phyloP scores from a whole-genome alignment of 92 coral and sea anemone genomes.

The Nematostella vectensis region DNA sequence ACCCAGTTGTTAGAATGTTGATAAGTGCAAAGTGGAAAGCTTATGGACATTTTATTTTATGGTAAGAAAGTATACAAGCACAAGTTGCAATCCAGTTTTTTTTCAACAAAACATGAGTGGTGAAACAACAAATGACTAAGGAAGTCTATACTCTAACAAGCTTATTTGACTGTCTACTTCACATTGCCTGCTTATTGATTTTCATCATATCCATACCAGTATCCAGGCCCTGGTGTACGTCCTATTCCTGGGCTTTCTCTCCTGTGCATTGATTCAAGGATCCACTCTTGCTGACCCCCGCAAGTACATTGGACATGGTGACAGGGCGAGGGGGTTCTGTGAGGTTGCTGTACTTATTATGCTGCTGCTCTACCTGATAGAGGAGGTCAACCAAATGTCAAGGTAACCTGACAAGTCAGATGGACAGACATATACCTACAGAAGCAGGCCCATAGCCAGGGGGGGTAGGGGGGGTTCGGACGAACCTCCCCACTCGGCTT shows the following conservation, averaged over 20 bases:
- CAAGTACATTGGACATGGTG: slow-evolving; percentile 35
- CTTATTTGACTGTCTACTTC: too few species aligned
- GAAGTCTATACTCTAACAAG: too few species aligned
- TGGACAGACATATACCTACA: not conserved
- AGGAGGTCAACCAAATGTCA: slow-evolving; percentile 59
- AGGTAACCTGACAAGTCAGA: too few species aligned
- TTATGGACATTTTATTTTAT: slow-evolving; percentile 48
- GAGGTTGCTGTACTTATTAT: slow-evolving; percentile 43
- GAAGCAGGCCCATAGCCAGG: not conserved
- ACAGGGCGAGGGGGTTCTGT: slow-evolving; percentile 41
- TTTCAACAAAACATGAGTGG: too few species aligned
- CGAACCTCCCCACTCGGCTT: too few species aligned
- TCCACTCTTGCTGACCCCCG: slow-evolving; percentile 49
- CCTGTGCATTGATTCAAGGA: slow-evolving; percentile 47
- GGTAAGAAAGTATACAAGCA: slow-evolving; percentile 35
- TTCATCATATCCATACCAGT: too few species aligned
- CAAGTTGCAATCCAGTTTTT: too few species aligned
- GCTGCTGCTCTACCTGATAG: slow-evolving; percentile 53
- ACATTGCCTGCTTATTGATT: too few species aligned
- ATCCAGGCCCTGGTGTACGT: slow-evolving; percentile 44
- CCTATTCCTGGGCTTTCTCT: slow-evolving; percentile 41
- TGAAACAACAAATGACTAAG: too few species aligned
- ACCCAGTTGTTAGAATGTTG: slow-evolving; percentile 76
- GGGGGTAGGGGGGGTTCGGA: too few species aligned
- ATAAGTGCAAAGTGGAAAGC: slow-evolving; percentile 67